phyloP scores from a whole-genome alignment of 2,113 vertebrate genomes.

The Osmerus mordax region DNA sequence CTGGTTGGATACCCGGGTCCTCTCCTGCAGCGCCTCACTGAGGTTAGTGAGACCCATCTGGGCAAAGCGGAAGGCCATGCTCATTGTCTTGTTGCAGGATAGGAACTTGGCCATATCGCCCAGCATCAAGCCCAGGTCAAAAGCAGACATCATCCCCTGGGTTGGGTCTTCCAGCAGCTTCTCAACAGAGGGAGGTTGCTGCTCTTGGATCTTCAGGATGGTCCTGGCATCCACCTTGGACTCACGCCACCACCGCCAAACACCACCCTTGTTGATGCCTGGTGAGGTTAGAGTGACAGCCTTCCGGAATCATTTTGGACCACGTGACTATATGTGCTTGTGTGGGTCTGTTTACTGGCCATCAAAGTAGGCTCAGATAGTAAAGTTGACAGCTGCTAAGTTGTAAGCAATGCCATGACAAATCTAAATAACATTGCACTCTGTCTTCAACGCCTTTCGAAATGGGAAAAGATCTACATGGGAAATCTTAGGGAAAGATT shows the following conservation, averaged over 20 bases:
- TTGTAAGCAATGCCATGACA: no score
- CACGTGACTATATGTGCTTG: not conserved
- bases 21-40: constrained; percentile 12
- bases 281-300: not conserved
- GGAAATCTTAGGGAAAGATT: not conserved
- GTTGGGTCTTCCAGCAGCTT: constrained; percentile 1
- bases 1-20: not conserved
- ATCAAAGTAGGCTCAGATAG: no score
- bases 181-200: constrained; percentile 11
- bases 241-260: constrained; percentile 28
- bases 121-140: constrained; percentile 25
- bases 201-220: constrained; percentile 9
- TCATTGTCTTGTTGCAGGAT: constrained; percentile 25
- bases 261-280: constrained; percentile 7
- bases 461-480: no score
- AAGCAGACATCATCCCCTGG: not conserved
- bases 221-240: not conserved
- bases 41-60: constrained; percentile 18
- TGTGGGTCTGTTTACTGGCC: no score
- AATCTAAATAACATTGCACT: no score
- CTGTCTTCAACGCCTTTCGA: no score
- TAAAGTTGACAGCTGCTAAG: no score
- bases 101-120: constrained; percentile 15
- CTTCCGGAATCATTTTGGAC: not conserved
- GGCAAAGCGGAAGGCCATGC: constrained; percentile 14